Evolutionary conservation across 2,113 vertebrate genomes (phyloP).

Genomic region (Callaeas wilsoni): DNA sequence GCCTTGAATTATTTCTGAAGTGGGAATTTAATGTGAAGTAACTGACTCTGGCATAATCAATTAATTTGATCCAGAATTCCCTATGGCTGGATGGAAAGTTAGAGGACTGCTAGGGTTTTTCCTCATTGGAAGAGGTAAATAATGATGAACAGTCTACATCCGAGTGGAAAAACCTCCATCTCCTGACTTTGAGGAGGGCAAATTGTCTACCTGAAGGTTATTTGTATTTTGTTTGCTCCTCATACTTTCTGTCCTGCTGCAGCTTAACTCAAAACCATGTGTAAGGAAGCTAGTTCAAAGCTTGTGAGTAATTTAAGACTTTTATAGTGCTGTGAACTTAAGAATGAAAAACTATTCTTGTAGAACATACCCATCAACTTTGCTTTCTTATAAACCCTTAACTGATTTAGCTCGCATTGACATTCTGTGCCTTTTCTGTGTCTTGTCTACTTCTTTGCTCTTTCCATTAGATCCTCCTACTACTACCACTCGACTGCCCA

Average conservation of each 20-base stretch:
- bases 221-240: neutral
- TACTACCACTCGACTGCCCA: slow-evolving; percentile 85
- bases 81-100: neutral
- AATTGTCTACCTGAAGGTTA: neutral
- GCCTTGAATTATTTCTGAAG: neutral
- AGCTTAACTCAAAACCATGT: neutral
- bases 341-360: slow-evolving; percentile 81
- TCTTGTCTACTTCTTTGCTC: slow-evolving; percentile 84
- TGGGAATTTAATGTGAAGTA: neutral
- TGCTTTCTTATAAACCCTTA: slow-evolving; percentile 80
- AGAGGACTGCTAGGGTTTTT: neutral
- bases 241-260: neutral
- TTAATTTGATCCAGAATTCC: neutral
- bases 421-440: slow-evolving; percentile 89
- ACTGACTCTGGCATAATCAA: neutral
- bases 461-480: slow-evolving; percentile 95
- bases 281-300: neutral
- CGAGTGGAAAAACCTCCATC: neutral
- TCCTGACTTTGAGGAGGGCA: neutral
- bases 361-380: slow-evolving; percentile 71
- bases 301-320: neutral
- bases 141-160: neutral
- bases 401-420: slow-evolving; percentile 88
- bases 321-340: neutral
- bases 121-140: neutral